Evolutionary conservation across 2,113 vertebrate genomes (phyloP).

Genomic region (Poeciliopsis turrubarensis): DNA sequence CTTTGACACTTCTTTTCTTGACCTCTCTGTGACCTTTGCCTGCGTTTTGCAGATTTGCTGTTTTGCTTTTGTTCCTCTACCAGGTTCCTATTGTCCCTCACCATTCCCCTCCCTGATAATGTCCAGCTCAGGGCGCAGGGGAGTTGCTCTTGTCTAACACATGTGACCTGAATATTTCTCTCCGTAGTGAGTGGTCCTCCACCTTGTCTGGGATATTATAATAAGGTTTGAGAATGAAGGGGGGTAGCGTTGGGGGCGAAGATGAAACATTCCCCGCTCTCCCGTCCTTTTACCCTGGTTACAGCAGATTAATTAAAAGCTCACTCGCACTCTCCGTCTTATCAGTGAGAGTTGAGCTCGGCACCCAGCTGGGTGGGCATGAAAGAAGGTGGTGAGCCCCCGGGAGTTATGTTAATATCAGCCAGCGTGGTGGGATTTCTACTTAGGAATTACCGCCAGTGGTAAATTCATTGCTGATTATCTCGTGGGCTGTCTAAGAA

Average conservation of each 20-base stretch:
- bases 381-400: slow-evolving; percentile 24
- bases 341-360: slow-evolving; percentile 64
- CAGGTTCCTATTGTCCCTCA: neutral
- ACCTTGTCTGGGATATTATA: slow-evolving; percentile 43
- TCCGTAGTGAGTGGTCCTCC: slow-evolving; percentile 19
- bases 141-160: slow-evolving; percentile 29
- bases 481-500: slow-evolving; percentile 42
- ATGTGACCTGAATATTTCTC: slow-evolving; percentile 34
- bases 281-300: slow-evolving; percentile 20
- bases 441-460: slow-evolving; percentile 40
- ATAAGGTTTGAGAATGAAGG: slow-evolving; percentile 35
- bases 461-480: slow-evolving; percentile 44
- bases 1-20: no score
- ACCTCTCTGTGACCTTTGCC: no score
- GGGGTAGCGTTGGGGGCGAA: neutral
- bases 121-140: slow-evolving; percentile 36
- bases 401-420: slow-evolving; percentile 67
- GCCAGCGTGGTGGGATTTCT: slow-evolving; percentile 24
- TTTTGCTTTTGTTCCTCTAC: neutral
- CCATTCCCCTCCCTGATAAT: neutral
- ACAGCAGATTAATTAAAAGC: slow-evolving; percentile 78
- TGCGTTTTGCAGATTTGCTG: no score
- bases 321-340: slow-evolving; percentile 48
- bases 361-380: slow-evolving; percentile 32
- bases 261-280: slow-evolving; percentile 35